A percentile compares a stretch with the other conserved stretches of the same genome.
Conservation (phyloP, 2,113 vertebrate genomes). For the Oplegnathus fasciatus region DNA sequence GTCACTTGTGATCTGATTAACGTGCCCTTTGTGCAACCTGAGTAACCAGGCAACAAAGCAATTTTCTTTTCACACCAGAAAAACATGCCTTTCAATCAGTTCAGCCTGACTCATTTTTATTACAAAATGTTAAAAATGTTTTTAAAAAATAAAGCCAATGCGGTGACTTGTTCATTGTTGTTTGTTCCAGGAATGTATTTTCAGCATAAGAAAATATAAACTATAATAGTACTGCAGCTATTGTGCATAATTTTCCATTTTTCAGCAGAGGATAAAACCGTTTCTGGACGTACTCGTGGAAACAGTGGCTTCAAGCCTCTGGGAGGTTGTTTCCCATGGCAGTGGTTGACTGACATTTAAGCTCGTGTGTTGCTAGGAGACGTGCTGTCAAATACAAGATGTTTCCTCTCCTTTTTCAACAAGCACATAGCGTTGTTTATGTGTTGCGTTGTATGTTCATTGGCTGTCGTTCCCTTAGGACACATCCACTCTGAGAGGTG, state of each 20-base stretch:
- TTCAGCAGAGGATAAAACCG: background rate
- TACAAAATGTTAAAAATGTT: background rate
- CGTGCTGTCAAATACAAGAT: background rate
- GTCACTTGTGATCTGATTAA: constrained; percentile 72
- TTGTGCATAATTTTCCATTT: constrained; percentile 2
- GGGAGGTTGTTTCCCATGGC: background rate
- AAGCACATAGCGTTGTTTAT: background rate
- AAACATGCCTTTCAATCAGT: background rate
- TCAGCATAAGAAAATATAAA: background rate
- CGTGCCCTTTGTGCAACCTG: constrained; percentile 66
- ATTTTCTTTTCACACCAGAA: constrained; percentile 36
- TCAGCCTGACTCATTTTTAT: background rate
- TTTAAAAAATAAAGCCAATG: background rate
- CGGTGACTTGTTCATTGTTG: background rate
- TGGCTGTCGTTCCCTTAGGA: background rate
- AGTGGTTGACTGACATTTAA: background rate
- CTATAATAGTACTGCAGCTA: background rate
- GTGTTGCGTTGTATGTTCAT: background rate
- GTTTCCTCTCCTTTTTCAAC: background rate
- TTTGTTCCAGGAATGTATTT: background rate
- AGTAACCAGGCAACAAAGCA: constrained; percentile 77
- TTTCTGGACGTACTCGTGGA: background rate
- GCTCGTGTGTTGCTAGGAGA: background rate
- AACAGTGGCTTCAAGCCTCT: background rate
- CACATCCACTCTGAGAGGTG: background rate